Evolutionary conservation across 1,140 invertebrate genomes (phyloP).

Genomic region (Papilio aristodemus): DNA sequence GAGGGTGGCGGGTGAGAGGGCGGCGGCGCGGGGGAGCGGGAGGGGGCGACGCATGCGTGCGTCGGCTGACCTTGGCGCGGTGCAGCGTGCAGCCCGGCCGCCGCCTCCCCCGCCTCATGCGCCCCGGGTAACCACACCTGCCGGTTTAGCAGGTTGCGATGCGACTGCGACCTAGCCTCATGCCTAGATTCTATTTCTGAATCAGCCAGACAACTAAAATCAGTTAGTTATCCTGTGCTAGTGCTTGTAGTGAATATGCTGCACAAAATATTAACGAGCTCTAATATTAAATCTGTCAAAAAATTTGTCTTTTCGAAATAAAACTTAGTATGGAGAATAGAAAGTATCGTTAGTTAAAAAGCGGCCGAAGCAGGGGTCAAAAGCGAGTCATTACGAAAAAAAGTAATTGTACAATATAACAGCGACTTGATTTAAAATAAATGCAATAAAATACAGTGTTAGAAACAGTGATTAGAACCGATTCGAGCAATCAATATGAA

Average conservation of each 20-base stretch:
- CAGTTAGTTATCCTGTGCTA: slow-evolving; percentile 25
- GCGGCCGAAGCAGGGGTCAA: too few species aligned
- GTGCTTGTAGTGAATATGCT: not conserved
- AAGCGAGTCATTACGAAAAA: too few species aligned
- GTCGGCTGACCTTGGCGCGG: slow-evolving; percentile 70
- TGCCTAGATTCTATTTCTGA: slow-evolving; percentile 69
- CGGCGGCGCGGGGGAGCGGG: slow-evolving; percentile 32
- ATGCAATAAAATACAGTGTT: slow-evolving; percentile 8
- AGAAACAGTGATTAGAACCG: slow-evolving; percentile 29
- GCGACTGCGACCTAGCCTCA: slow-evolving; percentile 61
- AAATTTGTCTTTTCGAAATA: not conserved
- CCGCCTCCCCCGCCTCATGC: slow-evolving; percentile 53
- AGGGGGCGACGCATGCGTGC: slow-evolving; percentile 65
- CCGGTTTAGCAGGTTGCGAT: slow-evolving; percentile 67
- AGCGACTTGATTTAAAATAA: not conserved
- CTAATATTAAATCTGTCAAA: not conserved
- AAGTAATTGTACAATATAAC: too few species aligned
- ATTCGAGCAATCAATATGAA: slow-evolving; percentile 41
- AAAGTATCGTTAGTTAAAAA: too few species aligned
- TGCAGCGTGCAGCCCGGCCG: slow-evolving; percentile 64
- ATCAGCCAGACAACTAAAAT: slow-evolving; percentile 36
- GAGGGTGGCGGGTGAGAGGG: slow-evolving; percentile 35
- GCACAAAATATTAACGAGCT: not conserved
- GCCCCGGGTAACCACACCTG: slow-evolving; percentile 66
- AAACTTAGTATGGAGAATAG: too few species aligned